Percentiles rank a stretch among this genome's conserved stretches.
These are phyloP conservation scores for Cyrtodaria siliqua DNA, from an alignment of 2,888 invertebrate species.

Conservation along the genomic window DNA sequence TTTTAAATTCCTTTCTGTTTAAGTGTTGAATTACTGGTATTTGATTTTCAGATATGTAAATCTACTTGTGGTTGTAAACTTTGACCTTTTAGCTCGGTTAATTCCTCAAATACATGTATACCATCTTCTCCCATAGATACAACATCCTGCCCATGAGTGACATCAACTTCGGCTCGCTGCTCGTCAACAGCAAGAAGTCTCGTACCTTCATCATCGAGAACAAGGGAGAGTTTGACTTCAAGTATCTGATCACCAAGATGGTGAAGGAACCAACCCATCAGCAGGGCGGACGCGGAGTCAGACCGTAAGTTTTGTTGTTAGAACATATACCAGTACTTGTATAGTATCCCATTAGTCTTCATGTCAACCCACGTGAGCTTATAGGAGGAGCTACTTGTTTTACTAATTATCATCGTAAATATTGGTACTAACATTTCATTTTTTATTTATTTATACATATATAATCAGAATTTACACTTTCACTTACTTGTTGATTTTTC, in stretches of 20 bases:
- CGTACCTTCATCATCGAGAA: constrained; percentile 85
- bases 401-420: too few relatives aligned
- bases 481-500: too few relatives aligned
- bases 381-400: too few relatives aligned
- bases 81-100: too few relatives aligned
- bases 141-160: constrained; percentile 83
- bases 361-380: too few relatives aligned
- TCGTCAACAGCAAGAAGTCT: constrained; percentile 84
- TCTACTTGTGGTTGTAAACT: too few relatives aligned
- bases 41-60: too few relatives aligned
- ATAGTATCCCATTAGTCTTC: too few relatives aligned
- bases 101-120: too few relatives aligned
- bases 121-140: constrained; percentile 83
- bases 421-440: background rate
- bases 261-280: constrained; percentile 75
- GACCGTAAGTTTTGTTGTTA: constrained; percentile 76
- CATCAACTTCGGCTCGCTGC: constrained; percentile 85
- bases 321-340: too few relatives aligned
- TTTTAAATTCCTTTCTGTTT: too few relatives aligned
- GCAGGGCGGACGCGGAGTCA: constrained; percentile 54
- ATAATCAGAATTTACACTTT: background rate
- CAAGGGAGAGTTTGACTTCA: constrained; percentile 86
- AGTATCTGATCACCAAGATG: constrained; percentile 84
- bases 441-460: background rate
- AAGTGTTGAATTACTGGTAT: too few relatives aligned